These are phyloP conservation scores for Lerista edwardsae DNA, from an alignment of 2,797 vertebrate species.

Conservation along the genomic window DNA sequence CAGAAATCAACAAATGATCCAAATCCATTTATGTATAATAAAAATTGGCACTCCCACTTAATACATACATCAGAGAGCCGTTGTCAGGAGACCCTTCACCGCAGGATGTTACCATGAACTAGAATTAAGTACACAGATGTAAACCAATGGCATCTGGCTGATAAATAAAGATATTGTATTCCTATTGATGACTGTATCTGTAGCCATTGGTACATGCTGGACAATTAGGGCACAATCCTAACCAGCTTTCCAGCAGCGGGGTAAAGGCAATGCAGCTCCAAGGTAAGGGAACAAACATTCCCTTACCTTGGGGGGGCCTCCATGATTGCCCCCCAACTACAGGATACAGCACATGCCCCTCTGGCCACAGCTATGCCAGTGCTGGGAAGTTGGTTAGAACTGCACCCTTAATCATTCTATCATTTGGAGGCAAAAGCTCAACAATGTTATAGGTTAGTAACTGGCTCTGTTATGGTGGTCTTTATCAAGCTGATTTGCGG, in stretches of 20 bases:
- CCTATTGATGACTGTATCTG: not conserved
- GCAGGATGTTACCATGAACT: not conserved
- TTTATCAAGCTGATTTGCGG: not conserved
- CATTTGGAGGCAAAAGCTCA: not conserved
- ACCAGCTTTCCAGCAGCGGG: too few species aligned
- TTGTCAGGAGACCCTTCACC: conserved; percentile 19
- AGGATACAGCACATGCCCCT: too few species aligned
- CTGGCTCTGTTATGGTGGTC: not conserved
- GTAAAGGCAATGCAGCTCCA: too few species aligned
- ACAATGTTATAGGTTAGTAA: not conserved
- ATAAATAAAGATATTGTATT: conserved; percentile 8
- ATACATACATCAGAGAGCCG: not conserved
- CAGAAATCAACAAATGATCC: conserved; percentile 39
- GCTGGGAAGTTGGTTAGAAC: too few species aligned
- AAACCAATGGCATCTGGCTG: not conserved
- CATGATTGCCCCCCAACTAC: too few species aligned
- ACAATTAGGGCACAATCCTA: too few species aligned
- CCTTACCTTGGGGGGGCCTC: too few species aligned
- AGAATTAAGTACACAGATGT: not conserved
- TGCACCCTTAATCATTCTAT: not conserved
- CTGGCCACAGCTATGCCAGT: too few species aligned
- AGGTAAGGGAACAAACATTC: too few species aligned
- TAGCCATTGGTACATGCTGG: not conserved
- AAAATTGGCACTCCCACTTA: conserved; percentile 25
- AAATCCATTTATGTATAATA: conserved; percentile 26